phyloP scores from a whole-genome alignment of 2,113 vertebrate species.

The Eretmochelys imbricata region DNA sequence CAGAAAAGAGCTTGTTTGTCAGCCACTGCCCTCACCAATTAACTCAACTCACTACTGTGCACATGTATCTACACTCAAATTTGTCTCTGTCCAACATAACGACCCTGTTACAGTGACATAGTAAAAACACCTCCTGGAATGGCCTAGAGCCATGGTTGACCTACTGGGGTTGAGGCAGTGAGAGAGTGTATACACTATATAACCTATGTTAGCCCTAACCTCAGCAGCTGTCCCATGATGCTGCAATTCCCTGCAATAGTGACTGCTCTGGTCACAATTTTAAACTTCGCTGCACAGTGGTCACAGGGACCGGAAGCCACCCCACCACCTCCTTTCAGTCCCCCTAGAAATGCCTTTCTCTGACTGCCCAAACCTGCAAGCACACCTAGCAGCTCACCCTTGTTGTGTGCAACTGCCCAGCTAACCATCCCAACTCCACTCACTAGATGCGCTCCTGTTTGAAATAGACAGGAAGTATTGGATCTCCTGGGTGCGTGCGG shows the following conservation, averaged over 20 bases:
- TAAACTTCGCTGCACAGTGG: neutral
- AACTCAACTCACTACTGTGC: neutral
- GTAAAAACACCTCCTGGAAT: neutral
- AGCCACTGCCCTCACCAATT: neutral
- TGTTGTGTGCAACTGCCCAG: neutral
- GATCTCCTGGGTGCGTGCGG: neutral
- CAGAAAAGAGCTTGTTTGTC: neutral
- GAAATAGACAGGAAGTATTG: neutral
- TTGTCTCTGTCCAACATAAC: neutral
- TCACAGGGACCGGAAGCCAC: neutral
- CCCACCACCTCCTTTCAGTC: neutral
- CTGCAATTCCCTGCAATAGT: neutral
- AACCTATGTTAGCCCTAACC: neutral
- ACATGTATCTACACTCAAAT: neutral
- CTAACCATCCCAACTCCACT: neutral
- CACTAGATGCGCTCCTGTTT: neutral
- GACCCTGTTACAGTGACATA: neutral
- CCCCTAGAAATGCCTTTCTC: neutral
- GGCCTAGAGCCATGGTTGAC: neutral
- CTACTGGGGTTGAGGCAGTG: neutral
- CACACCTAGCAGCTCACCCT: neutral
- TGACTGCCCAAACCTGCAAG: neutral
- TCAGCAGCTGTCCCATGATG: neutral
- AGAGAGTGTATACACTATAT: neutral
- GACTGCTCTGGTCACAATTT: neutral